Evolutionary conservation across 2,888 invertebrate genomes (phyloP).

Genomic region (Agriopis marginaria): DNA sequence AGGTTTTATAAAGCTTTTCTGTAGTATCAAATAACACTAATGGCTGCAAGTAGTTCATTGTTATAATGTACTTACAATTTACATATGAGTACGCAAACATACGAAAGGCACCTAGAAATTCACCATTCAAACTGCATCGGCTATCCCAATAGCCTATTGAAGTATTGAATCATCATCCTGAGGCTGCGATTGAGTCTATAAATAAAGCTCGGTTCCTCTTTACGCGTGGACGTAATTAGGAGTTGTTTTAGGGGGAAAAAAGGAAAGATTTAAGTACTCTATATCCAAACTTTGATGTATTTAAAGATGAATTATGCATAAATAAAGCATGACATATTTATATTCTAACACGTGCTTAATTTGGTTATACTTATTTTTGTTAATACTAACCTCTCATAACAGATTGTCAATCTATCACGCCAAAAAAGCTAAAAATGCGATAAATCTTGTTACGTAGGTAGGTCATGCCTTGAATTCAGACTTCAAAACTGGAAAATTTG

Average conservation of each 20-base stretch:
- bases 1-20: too few relatives aligned
- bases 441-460: too few relatives aligned
- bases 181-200: slow-evolving; percentile 59
- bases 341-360: neutral
- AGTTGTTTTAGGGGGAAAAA: neutral
- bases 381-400: too few relatives aligned
- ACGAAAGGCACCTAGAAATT: slow-evolving; percentile 11
- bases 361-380: neutral
- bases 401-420: too few relatives aligned
- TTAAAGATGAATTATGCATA: neutral
- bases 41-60: neutral
- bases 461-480: too few relatives aligned
- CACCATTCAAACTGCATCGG: slow-evolving; percentile 13
- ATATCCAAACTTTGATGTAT: neutral
- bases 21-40: too few relatives aligned
- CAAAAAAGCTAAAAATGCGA: too few relatives aligned
- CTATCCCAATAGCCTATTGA: slow-evolving; percentile 34
- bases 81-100: neutral
- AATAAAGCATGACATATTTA: too few relatives aligned
- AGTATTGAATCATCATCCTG: slow-evolving; percentile 58
- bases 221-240: slow-evolving; percentile 24
- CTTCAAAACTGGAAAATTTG: too few relatives aligned
- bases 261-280: neutral
- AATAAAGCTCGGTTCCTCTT: slow-evolving; percentile 57
- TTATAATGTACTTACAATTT: neutral